These are phyloP conservation scores for Rhynchotus rufescens DNA, from an alignment of 2,797 vertebrate species.

Conservation along the genomic window DNA sequence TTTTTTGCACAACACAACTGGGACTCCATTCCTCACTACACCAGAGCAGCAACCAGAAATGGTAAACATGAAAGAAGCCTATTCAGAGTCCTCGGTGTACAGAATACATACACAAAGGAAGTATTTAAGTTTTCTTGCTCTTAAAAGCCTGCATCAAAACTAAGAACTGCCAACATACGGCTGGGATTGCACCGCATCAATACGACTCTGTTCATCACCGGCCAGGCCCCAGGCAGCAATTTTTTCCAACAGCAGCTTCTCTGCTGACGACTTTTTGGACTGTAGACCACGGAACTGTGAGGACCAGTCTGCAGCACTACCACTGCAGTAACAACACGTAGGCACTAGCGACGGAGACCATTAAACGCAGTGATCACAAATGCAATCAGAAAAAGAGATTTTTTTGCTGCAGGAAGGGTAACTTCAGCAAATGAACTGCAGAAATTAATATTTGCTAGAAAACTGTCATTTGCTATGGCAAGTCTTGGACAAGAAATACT, in stretches of 20 bases:
- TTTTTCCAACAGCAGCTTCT: not conserved
- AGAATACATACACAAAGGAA: not conserved
- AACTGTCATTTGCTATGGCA: not conserved
- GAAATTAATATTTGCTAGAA: not conserved
- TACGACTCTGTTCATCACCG: not conserved
- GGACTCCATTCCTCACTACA: not conserved
- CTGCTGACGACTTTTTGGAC: not conserved
- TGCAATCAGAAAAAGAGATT: not conserved
- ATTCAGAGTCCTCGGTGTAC: not conserved
- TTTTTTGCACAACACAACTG: not conserved
- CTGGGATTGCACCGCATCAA: not conserved
- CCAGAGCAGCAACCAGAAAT: not conserved
- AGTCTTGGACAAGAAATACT: not conserved
- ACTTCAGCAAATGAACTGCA: not conserved
- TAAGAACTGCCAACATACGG: not conserved
- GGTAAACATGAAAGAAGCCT: not conserved
- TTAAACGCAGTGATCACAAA: not conserved
- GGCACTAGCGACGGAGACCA: not conserved
- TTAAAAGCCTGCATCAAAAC: not conserved
- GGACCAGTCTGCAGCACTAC: not conserved
- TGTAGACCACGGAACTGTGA: not conserved
- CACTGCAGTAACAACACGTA: not conserved
- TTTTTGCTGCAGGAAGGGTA: not conserved
- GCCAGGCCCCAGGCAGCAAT: not conserved
- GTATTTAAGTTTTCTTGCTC: not conserved